These are phyloP conservation scores for Aegithalos caudatus DNA, from an alignment of 2,113 vertebrate species.

Conservation along the genomic window DNA sequence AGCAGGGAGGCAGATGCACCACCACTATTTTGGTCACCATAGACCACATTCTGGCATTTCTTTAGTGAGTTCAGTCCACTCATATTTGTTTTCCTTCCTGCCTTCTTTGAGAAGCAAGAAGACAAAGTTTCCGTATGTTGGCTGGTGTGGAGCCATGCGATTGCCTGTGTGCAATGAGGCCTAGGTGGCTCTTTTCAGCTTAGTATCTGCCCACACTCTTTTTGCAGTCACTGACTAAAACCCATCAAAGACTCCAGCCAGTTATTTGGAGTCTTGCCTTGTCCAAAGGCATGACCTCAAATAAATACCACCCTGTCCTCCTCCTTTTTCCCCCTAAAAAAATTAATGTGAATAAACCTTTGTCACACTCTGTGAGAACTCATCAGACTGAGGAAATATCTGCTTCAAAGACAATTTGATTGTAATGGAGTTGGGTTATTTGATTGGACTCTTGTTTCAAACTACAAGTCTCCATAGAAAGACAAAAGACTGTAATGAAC, in stretches of 20 bases:
- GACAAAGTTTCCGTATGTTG: neutral
- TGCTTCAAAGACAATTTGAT: conserved; percentile 12
- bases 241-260: neutral
- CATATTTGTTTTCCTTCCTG: neutral
- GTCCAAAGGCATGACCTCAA: neutral
- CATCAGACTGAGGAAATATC: neutral
- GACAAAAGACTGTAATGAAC: conserved; percentile 48
- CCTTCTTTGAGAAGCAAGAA: neutral
- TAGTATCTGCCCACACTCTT: neutral
- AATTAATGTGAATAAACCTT: neutral
- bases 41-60: neutral
- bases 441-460: conserved; percentile 55
- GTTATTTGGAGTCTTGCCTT: neutral
- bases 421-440: neutral
- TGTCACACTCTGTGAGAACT: neutral
- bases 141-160: fast-evolving
- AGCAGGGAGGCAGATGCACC: neutral
- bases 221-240: neutral
- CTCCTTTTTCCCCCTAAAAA: neutral
- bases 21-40: neutral
- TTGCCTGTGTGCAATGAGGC: neutral
- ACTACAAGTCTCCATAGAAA: neutral
- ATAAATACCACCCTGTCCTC: neutral
- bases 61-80: neutral
- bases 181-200: neutral